Conservation (phyloP, 2,888 invertebrate genomes). For the Drosophila tripunctata region DNA sequence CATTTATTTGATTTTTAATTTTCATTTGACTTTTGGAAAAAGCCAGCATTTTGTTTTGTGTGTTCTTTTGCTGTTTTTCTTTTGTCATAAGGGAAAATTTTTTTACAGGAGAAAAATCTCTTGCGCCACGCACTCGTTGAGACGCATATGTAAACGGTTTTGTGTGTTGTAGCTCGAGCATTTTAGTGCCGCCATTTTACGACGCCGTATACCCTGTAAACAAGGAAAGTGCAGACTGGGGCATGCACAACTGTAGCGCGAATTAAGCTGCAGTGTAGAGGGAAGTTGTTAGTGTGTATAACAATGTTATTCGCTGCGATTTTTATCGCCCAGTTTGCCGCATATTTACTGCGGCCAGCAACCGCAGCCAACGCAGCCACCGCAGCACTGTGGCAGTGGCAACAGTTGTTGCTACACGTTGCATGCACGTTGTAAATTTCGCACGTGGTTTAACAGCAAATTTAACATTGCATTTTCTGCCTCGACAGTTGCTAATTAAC, state of each 20-base stretch:
- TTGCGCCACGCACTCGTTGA: conserved; percentile 14
- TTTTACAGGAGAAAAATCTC: conserved; percentile 45
- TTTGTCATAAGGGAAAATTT: conserved; percentile 71
- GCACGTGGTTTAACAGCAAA: conserved; percentile 48
- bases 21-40: conserved; percentile 35
- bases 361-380: conserved; percentile 19
- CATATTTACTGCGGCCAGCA: conserved; percentile 47
- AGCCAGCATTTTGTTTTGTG: conserved; percentile 25
- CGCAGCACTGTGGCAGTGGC: conserved; percentile 15
- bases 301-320: neutral
- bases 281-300: neutral
- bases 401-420: conserved; percentile 12
- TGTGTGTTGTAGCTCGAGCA: conserved; percentile 14
- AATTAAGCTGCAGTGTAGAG: neutral
- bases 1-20: conserved; percentile 64
- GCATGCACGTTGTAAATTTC: conserved; percentile 31
- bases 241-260: neutral
- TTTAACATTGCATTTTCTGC: conserved; percentile 8
- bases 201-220: neutral
- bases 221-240: neutral
- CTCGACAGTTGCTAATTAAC: conserved; percentile 53
- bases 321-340: conserved; percentile 27
- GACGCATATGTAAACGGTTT: conserved; percentile 12
- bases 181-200: conserved; percentile 38
- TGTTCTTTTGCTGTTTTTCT: conserved; percentile 20